Base-by-base conservation (phyloP, 2,888 invertebrate genomes). In the Notocelia uddmanniana region DNA sequence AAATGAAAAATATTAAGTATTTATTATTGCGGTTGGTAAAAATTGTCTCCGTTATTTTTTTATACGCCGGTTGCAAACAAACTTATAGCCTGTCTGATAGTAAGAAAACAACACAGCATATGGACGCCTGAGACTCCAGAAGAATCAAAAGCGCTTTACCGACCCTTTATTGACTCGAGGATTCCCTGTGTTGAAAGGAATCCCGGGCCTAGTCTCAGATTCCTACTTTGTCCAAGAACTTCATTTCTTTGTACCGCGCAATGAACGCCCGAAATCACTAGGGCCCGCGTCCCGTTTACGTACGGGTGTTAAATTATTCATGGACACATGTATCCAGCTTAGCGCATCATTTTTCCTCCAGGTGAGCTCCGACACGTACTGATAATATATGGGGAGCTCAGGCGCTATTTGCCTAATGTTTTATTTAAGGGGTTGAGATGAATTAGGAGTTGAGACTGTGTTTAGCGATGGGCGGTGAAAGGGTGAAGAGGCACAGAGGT, bases 281-380 rank as follows among this genome's bases (percentile, higher is more conserved):
- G 68, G 52, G 50, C 54, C 18, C 57, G 37, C 73, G 69, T 31
- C 48, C 59, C 57, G 48, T 68, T 31, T 55, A 45, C 48, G 48
- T 62, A 62, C 68, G 41, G 62, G 72, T 72, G 75, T 68, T 80
- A 77, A 79, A 80, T 80, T 76, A 79, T 79, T 80, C 78, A 80
- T 76, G 68, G 73, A 74, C 75, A 74, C 76, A 79, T 76, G 78
- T 78, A 74, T 76, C 75, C 74, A 70, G 74, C 77, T 76, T 76
- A 75, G 73, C 75, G 76, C 76, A 75, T 77, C 78, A 77, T 78
- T 80, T 79, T 78, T 77, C 76, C 69, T 68, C 63, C 69, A 73
- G 73, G 74, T 74, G 67, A 55, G 70, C 34, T 63, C 67, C 41
- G 41, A 41, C 72, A 72, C 72, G 72, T 72, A 68, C 60, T 41